These are phyloP conservation scores for Sialia sialis DNA, from an alignment of 2,113 vertebrate genomes.

Conservation along the genomic window DNA sequence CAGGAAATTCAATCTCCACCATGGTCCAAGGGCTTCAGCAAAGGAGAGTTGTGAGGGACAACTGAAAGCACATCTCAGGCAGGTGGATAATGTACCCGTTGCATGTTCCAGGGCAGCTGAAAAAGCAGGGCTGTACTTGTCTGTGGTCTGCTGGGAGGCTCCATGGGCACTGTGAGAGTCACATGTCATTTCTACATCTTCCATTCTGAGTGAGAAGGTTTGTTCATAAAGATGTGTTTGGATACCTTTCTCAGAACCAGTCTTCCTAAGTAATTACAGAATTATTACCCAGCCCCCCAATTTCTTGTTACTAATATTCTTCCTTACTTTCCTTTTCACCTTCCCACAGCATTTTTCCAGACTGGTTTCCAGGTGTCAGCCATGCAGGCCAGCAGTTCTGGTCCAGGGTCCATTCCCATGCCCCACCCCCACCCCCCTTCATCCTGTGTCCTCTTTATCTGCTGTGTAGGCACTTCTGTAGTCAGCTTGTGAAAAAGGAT, in stretches of 20 bases:
- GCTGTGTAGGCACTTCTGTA: not conserved
- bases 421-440: not conserved
- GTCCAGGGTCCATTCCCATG: not conserved
- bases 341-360: not conserved
- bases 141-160: not conserved
- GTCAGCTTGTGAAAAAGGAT: not conserved
- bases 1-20: not conserved
- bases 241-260: not conserved
- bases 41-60: not conserved
- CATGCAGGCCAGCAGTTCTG: not conserved
- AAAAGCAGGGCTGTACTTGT: not conserved
- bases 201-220: not conserved
- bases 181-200: not conserved
- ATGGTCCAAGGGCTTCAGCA: accelerated
- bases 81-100: accelerated
- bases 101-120: not conserved
- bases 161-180: accelerated
- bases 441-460: not conserved
- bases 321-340: not conserved
- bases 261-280: not conserved
- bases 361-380: not conserved
- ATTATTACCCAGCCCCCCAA: not conserved
- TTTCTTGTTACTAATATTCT: not conserved
- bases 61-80: not conserved
- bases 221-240: not conserved